Evolutionary conservation across 2,888 invertebrate species (phyloP).

Genomic region (Lutraria lutraria): DNA sequence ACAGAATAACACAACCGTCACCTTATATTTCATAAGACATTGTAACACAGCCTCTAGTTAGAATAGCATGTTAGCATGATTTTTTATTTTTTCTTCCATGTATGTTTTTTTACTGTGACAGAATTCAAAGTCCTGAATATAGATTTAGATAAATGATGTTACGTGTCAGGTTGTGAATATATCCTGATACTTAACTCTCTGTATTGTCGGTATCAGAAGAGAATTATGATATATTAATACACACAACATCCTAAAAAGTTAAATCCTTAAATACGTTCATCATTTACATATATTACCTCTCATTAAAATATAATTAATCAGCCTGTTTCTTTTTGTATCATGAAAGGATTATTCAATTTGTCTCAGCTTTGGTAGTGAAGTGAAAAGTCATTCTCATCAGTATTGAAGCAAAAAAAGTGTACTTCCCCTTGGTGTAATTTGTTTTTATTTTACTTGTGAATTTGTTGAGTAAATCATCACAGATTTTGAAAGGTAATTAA

Average conservation of each 20-base stretch:
- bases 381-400: background rate
- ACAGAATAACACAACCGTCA: too few species aligned
- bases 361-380: background rate
- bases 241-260: background rate
- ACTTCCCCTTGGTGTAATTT: background rate
- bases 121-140: background rate
- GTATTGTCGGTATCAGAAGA: background rate
- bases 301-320: constrained; percentile 18
- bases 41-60: too few species aligned
- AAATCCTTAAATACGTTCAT: background rate
- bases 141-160: background rate
- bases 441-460: background rate
- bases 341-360: constrained; percentile 5
- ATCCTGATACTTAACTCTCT: background rate
- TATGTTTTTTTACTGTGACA: background rate
- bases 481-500: constrained; percentile 18
- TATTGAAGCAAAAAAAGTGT: background rate
- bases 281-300: background rate
- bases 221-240: background rate
- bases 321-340: background rate
- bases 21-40: too few species aligned
- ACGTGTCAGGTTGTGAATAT: background rate
- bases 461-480: constrained; percentile 33
- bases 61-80: too few species aligned
- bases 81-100: too few species aligned